Evolutionary conservation across 2,113 vertebrate genomes (phyloP).

Genomic region (Lethenteron camtschaticum): DNA sequence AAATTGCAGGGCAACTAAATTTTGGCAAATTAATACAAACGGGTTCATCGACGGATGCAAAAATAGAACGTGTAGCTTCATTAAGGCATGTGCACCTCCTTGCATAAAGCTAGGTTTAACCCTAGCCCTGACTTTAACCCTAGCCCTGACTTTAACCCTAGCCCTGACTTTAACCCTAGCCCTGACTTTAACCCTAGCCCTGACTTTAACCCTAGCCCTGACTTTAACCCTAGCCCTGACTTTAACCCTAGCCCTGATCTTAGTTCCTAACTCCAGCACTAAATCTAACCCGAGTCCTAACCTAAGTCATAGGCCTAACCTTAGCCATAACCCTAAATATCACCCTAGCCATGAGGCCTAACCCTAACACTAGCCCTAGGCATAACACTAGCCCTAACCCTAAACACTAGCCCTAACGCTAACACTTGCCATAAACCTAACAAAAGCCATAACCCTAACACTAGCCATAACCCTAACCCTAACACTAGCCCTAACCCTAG

Average conservation of each 20-base stretch:
- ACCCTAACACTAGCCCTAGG: neutral
- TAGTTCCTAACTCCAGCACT: conserved; percentile 5
- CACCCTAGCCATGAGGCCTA: neutral
- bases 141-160: conserved; percentile 9
- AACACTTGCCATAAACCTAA: conserved; percentile 5
- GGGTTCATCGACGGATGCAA: too few species aligned
- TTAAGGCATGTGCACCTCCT: too few species aligned
- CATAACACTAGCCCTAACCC: neutral
- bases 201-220: too few species aligned
- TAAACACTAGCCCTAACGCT: conserved; percentile 2
- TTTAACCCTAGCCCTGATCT: conserved; percentile 7
- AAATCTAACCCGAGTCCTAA: neutral
- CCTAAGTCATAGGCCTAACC: neutral
- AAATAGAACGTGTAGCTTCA: too few species aligned
- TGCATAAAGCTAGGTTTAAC: neutral
- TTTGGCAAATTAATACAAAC: too few species aligned
- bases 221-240: too few species aligned
- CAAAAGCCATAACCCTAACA: conserved; percentile 7
- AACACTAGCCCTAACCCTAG: neutral
- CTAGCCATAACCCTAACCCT: conserved; percentile 7
- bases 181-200: too few species aligned
- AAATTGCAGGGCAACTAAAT: too few species aligned
- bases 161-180: too few species aligned
- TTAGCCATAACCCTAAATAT: neutral
- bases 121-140: conserved; percentile 6